Conservation (phyloP, 2,797 vertebrate species). For the Anolis apletophallus region DNA sequence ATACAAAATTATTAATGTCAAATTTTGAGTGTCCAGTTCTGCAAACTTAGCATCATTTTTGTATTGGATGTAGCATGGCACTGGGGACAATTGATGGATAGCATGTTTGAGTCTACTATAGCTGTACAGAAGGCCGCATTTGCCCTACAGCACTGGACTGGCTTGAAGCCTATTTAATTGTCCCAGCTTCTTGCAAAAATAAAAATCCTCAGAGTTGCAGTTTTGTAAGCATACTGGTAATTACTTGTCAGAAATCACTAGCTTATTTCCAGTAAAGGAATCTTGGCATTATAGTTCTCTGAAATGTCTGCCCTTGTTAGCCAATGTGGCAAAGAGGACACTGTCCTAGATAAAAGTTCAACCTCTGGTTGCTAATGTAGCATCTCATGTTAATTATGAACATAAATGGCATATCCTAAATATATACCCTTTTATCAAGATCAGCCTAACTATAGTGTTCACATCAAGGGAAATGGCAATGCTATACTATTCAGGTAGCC, state of each 20-base stretch:
- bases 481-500: too few relatives aligned
- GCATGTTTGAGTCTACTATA: not conserved
- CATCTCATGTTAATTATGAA: slow-evolving; percentile 13
- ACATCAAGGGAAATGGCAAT: too few relatives aligned
- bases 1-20: not conserved
- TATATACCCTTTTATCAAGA: too few relatives aligned
- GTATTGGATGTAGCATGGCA: not conserved
- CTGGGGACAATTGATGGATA: not conserved
- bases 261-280: not conserved
- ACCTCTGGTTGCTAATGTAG: slow-evolving; percentile 8
- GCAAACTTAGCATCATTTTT: too few relatives aligned
- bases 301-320: not conserved
- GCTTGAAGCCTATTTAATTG: not conserved
- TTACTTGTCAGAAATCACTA: not conserved
- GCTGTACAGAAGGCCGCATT: not conserved
- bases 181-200: not conserved
- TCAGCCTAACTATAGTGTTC: too few relatives aligned
- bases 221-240: not conserved
- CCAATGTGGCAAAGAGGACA: not conserved
- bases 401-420: not conserved
- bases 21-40: not conserved
- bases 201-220: too few relatives aligned
- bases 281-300: not conserved
- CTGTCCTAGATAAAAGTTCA: slow-evolving; percentile 12
- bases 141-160: not conserved